A percentile compares a stretch with the other conserved stretches of the same genome.
These are phyloP conservation scores for Actinostola sp. DNA, from an alignment of 92 coral and sea anemone genomes.

Conservation along the genomic window DNA sequence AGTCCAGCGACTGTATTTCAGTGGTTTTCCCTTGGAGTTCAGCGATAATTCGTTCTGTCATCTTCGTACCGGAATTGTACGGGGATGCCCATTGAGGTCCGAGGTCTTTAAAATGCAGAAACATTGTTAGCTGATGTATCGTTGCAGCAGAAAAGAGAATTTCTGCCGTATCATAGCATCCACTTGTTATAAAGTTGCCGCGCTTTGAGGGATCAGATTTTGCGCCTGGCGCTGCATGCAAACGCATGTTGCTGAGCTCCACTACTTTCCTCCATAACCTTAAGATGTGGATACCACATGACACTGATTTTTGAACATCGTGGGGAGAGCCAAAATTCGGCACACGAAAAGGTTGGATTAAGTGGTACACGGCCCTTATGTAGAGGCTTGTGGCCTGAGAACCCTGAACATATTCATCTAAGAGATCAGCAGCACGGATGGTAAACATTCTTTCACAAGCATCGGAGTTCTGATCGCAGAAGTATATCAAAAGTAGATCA, in stretches of 20 bases:
- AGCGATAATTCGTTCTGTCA: conserved; percentile 46
- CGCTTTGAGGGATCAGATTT: conserved; percentile 38
- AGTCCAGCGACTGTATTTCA: conserved; percentile 49
- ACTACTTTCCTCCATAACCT: conserved; percentile 26
- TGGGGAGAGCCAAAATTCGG: conserved; percentile 34
- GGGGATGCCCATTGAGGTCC: conserved; percentile 57
- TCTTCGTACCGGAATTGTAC: conserved; percentile 44
- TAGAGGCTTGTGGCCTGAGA: conserved; percentile 39
- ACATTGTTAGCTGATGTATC: conserved; percentile 62
- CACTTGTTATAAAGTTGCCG: conserved; percentile 30
- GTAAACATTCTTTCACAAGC: conserved; percentile 48
- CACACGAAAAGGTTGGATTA: conserved; percentile 35
- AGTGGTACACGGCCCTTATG: conserved; percentile 36
- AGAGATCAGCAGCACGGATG: conserved; percentile 38
- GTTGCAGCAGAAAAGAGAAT: conserved; percentile 50
- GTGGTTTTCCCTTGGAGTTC: conserved; percentile 62
- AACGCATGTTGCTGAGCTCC: conserved; percentile 36
- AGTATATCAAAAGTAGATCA: conserved; percentile 44
- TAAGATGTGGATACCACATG: conserved; percentile 39
- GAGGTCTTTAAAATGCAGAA: conserved; percentile 40
- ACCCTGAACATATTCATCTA: conserved; percentile 44
- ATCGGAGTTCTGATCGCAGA: conserved; percentile 59
- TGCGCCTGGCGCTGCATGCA: conserved; percentile 39
- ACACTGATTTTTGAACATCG: conserved; percentile 40
- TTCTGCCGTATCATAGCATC: background rate